phyloP scores from a whole-genome alignment of 2,888 invertebrate species.

The Leucania comma region DNA sequence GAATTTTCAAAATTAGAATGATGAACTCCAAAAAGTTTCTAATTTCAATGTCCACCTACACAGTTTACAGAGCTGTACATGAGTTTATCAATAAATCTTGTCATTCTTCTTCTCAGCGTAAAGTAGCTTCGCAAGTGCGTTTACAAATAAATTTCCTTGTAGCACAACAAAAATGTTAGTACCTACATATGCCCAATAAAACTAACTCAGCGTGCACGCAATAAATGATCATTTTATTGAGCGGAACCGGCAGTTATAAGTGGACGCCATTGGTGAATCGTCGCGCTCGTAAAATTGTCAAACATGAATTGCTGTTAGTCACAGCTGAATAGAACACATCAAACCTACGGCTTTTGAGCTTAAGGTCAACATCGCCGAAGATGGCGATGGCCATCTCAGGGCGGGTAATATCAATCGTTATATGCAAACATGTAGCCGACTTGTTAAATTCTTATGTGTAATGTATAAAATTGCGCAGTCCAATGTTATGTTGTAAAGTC shows the following conservation, averaged over 20 bases:
- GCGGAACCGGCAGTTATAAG: slow-evolving; percentile 72
- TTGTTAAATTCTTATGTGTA: slow-evolving; percentile 58
- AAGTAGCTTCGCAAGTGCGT: slow-evolving; percentile 11
- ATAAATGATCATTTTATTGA: slow-evolving; percentile 75
- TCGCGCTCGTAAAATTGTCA: slow-evolving; percentile 72
- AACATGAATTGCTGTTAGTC: slow-evolving; percentile 69
- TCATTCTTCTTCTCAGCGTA: not conserved
- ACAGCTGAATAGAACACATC: slow-evolving; percentile 70
- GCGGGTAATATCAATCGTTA: slow-evolving; percentile 57
- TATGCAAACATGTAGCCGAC: slow-evolving; percentile 54
- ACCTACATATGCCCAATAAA: slow-evolving; percentile 55
- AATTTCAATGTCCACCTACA: slow-evolving; percentile 2
- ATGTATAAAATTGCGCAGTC: slow-evolving; percentile 58
- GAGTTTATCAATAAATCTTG: slow-evolving; percentile 29
- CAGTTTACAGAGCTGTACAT: not conserved
- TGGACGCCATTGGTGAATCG: slow-evolving; percentile 70
- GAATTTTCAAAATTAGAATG: slow-evolving; percentile 33
- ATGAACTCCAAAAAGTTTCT: slow-evolving; percentile 5
- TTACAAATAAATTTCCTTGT: slow-evolving; percentile 60
- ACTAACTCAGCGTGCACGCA: slow-evolving; percentile 58
- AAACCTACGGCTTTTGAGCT: slow-evolving; percentile 63
- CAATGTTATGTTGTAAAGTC: slow-evolving; percentile 54
- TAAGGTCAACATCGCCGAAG: slow-evolving; percentile 61
- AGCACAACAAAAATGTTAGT: slow-evolving; percentile 62
- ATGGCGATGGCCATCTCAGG: slow-evolving; percentile 55